phyloP scores from a whole-genome alignment of 1,140 invertebrate genomes.

The Drosophila kurseongensis region DNA sequence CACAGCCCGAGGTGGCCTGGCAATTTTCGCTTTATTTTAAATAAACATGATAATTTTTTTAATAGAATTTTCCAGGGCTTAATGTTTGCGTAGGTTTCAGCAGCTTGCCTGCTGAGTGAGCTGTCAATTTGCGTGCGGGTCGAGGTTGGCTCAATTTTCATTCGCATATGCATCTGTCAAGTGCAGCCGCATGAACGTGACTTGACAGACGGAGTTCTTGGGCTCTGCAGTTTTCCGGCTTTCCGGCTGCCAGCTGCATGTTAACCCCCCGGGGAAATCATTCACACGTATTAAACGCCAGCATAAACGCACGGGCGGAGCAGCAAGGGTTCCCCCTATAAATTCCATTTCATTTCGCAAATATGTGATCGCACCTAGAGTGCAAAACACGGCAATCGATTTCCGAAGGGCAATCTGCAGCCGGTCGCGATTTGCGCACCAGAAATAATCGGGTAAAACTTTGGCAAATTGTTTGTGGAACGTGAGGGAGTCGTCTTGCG shows the following conservation, averaged over 20 bases:
- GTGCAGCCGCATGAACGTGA: conserved; percentile 39
- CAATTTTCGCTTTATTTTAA: conserved; percentile 60
- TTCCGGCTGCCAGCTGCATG: conserved; percentile 12
- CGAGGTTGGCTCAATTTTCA: conserved; percentile 52
- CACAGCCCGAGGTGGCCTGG: conserved; percentile 5
- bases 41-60: conserved; percentile 72
- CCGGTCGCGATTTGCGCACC: not conserved
- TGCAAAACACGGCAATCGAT: conserved; percentile 49
- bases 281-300: conserved; percentile 47
- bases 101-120: conserved; percentile 17
- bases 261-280: conserved; percentile 58
- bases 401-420: conserved; percentile 21
- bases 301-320: conserved; percentile 15
- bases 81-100: conserved; percentile 1
- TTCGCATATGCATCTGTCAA: conserved; percentile 36
- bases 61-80: conserved; percentile 62
- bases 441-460: conserved; percentile 35
- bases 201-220: conserved; percentile 21
- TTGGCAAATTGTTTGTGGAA: conserved; percentile 66
- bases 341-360: conserved; percentile 78
- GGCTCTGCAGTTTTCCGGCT: conserved; percentile 17
- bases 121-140: conserved; percentile 46
- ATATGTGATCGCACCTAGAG: conserved; percentile 72
- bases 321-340: conserved; percentile 22
- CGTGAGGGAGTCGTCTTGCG: conserved; percentile 34